Percentiles rank a stretch among this genome's conserved stretches.
Evolutionary conservation across 92 coral and sea anemone species (phyloP).

Genomic region (Micromussa lordhowensis): DNA sequence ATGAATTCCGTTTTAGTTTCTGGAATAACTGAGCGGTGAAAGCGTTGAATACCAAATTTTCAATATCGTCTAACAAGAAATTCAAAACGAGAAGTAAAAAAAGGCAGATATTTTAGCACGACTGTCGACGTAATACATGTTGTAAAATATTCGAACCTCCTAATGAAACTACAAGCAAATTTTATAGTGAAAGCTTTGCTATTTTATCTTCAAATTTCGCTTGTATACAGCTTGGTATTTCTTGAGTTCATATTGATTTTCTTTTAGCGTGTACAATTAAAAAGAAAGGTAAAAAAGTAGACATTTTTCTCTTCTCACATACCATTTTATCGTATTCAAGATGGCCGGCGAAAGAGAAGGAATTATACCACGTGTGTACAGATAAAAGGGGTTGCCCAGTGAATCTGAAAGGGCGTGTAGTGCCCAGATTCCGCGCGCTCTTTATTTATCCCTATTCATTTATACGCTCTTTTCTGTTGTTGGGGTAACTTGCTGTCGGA

Average conservation of each 20-base stretch:
- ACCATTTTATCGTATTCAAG: constrained; percentile 78
- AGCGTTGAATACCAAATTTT: not conserved
- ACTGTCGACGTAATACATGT: not conserved
- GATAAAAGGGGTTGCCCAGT: constrained; percentile 62
- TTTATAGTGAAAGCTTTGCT: not conserved
- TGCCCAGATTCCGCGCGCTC: not conserved
- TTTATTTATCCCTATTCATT: not conserved
- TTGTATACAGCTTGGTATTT: not conserved
- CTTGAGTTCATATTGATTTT: not conserved
- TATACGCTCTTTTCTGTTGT: no score
- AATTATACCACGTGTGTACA: constrained; percentile 71
- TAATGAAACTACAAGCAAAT: not conserved
- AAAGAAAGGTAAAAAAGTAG: not conserved
- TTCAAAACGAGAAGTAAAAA: not conserved
- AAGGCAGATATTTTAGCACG: not conserved
- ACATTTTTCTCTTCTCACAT: constrained; percentile 26
- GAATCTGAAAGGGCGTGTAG: not conserved
- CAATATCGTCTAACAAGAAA: not conserved
- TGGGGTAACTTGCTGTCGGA: no score
- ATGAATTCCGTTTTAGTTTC: no score
- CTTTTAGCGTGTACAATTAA: not conserved
- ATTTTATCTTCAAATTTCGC: not conserved
- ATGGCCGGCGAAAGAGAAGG: constrained; percentile 86
- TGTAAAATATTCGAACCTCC: not conserved
- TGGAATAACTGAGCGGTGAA: not conserved